These are phyloP conservation scores for Apostichopus leukothele DNA, from an alignment of 53 echinoderm and acorn worm genomes.

Conservation along the genomic window DNA sequence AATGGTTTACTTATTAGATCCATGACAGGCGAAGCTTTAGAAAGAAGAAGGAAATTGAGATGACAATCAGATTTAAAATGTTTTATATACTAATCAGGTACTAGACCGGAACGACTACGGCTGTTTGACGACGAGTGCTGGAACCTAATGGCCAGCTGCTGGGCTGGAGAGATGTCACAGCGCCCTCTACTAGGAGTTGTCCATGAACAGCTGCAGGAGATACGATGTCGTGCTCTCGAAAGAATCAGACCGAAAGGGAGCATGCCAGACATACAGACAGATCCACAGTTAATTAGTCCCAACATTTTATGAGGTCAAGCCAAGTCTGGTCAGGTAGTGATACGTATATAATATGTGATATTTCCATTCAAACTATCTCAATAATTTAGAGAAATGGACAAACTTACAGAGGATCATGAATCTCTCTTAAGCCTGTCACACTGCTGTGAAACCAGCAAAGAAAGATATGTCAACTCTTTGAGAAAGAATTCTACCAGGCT, in stretches of 20 bases:
- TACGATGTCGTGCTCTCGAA: constrained; percentile 62
- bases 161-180: constrained; percentile 78
- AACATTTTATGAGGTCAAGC: neutral
- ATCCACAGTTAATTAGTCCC: neutral
- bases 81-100: constrained; percentile 52
- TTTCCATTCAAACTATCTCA: neutral
- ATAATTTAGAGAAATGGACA: neutral
- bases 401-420: neutral
- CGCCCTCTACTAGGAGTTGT: constrained; percentile 97
- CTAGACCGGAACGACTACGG: constrained; percentile 79
- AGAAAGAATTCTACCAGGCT: too few species aligned
- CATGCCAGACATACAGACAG: constrained; percentile 27
- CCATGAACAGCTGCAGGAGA: constrained; percentile 66
- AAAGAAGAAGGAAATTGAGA: neutral
- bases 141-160: constrained; percentile 86
- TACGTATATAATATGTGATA: neutral
- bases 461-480: too few species aligned
- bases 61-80: too few species aligned
- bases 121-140: constrained; percentile 89
- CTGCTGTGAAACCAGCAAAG: too few species aligned
- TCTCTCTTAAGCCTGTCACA: too few species aligned
- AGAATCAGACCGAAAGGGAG: constrained; percentile 34
- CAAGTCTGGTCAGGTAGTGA: neutral
- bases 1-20: too few species aligned
- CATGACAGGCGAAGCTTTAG: too few species aligned